Conservation (phyloP, 2,113 vertebrate genomes). For the mouse (Mus musculus) region DNA sequence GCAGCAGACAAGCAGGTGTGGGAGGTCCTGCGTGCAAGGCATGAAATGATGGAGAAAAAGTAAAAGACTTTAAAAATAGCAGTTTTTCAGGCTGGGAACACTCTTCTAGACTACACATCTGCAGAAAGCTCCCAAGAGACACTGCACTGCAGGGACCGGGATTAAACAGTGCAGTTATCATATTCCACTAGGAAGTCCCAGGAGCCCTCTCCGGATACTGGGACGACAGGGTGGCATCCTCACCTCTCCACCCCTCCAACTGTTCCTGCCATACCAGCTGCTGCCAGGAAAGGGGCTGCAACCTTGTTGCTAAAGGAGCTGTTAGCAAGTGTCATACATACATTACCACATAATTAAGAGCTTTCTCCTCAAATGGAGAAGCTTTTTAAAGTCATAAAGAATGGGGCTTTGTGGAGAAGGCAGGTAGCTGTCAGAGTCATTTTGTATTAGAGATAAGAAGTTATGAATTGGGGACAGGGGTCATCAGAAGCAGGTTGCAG, state of each 20-base stretch:
- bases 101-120: neutral
- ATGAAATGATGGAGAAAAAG: neutral
- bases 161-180: neutral
- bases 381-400: neutral
- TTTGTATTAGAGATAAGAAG: neutral
- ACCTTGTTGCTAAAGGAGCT: neutral
- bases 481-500: neutral
- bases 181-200: neutral
- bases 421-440: neutral
- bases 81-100: neutral
- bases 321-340: neutral
- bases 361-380: constrained; percentile 46
- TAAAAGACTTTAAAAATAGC: constrained; percentile 25
- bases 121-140: neutral
- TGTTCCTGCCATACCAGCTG: neutral
- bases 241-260: neutral
- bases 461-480: neutral
- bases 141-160: neutral
- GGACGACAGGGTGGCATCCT: neutral
- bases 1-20: neutral
- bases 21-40: neutral
- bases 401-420: neutral
- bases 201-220: neutral
- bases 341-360: constrained; percentile 1
- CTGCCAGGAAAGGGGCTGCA: neutral